Base-by-base conservation (phyloP, 2,888 invertebrate species). In the Monochamus alternatus region DNA sequence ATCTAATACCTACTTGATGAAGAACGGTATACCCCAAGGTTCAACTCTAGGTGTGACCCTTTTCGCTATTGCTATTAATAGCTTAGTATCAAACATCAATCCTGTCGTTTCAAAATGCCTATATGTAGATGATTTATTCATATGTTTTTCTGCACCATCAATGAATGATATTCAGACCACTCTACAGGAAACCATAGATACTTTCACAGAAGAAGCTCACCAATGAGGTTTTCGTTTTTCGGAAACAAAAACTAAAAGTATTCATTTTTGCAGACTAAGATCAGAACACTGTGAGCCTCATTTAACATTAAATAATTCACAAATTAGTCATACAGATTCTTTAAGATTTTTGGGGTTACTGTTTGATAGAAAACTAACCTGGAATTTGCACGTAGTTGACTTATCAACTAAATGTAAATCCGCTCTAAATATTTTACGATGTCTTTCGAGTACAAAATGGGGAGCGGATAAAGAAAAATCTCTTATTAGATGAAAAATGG, bases 1-100 rank as follows among this genome's bases (percentile, higher is more conserved):
- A 9, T 76, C 77, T 4, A 31, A 31, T 12, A 5, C 10, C 10
- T 32, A 43, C 5, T 12, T 31, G 9, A 31, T 79, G 9, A 75
- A 74, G 67, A 79, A 78, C 67, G 77, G 77, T 10, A 63, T 78
- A 7, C 77, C 80, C 5, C 79, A 81, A 69, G 77, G 81, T 0
- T 81, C 74, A 5, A 74, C 71, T 9, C 67, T 81, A 1, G 77
- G 77, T 31, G 72, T 70, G 0, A 69, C 74, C 2, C 66, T 80
- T 0, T 80, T 80, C 47, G 64, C 70, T 3, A 74, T 80, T 38
- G 78, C 77, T 14, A 71, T 80, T 0, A 80, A 80, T 32, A 30
- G 65, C 9, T 9, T 80, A 10, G 31, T 72, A 4, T 44, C 31
- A 7, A 43, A n/a, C 8, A 30, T 75, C 1, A 47, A 69, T 31